These are phyloP conservation scores for Leptopilina myrica DNA, from an alignment of 2,888 invertebrate genomes.

Conservation along the genomic window DNA sequence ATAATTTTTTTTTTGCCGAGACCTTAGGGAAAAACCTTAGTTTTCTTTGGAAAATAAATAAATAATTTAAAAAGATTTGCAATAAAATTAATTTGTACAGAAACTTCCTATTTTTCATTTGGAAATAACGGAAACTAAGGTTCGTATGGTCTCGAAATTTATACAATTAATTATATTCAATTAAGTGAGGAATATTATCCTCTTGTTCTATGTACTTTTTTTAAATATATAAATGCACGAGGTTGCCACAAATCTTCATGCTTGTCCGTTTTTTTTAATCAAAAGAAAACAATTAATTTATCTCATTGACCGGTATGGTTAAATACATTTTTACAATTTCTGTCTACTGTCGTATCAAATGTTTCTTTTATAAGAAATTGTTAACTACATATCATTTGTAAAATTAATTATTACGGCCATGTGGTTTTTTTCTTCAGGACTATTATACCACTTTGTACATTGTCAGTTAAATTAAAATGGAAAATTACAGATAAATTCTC, in stretches of 20 bases:
- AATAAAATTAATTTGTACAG: conserved; percentile 15
- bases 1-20: background rate
- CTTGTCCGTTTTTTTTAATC: background rate
- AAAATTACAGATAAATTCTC: conserved; percentile 28
- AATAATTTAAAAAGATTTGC: background rate
- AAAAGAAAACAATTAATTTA: background rate
- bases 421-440: conserved; percentile 15
- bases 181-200: no score
- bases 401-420: conserved; percentile 30
- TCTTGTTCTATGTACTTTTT: background rate
- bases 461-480: conserved; percentile 31
- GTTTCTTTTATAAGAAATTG: conserved; percentile 16
- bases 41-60: background rate
- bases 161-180: no score
- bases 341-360: conserved; percentile 11
- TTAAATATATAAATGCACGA: conserved; percentile 12
- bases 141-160: no score
- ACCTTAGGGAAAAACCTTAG: background rate
- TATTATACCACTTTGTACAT: conserved; percentile 37
- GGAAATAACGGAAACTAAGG: background rate
- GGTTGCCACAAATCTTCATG: conserved; percentile 22
- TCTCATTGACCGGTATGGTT: background rate
- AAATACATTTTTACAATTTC: conserved; percentile 11
- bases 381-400: conserved; percentile 15
- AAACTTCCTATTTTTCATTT: background rate